Base-by-base conservation (phyloP, 2,888 invertebrate species). In the Eledone cirrhosa region DNA sequence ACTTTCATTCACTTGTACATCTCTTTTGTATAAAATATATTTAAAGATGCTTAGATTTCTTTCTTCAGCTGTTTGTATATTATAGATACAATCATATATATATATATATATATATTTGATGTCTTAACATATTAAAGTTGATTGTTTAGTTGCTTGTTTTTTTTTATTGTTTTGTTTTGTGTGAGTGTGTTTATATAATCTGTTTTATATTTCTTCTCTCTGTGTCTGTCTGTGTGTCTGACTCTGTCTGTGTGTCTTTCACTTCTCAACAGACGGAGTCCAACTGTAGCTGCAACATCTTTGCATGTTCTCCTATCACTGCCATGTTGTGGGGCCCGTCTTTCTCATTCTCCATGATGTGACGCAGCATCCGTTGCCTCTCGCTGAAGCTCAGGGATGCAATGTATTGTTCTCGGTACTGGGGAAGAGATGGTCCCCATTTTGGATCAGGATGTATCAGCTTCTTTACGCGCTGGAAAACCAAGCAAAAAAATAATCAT, bases 351-450 rank as follows among this genome's bases (percentile, higher is more conserved):
- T 78, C 77, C 72, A 74, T 74, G 41, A 63, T 78, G 19, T 75
- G 74, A 2, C 59, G 63, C 11, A 78, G 75, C 47, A 74, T 63
- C n/a, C 69, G 77, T 14, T 69, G 69, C 19, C 53, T 27, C 24
- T 69, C 67, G 16, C 48, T 33, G 16, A 63, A 77, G 16, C 80
- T 80, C 59, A 86, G 79, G n/a, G 85, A 84, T 33, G 82, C 80
- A 31, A 84, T 72, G 79, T 87, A 87, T 67, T 81, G 82, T 41
- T 86, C 83, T 13, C 86, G 78, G 79, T 87, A 80, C 69, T 84
- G 84, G 8, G 82, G 80, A 8, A 84, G 80, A n/a, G 84, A 83
- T 27, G 88, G 88, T 41, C 88, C 88, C 88, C 88, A 88, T 53
- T 85, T 81, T 74, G 80, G 77, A 16, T 82, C 78, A n/a, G 88